Base-by-base conservation (phyloP, 2,888 invertebrate species). In the Parnassius apollo region DNA sequence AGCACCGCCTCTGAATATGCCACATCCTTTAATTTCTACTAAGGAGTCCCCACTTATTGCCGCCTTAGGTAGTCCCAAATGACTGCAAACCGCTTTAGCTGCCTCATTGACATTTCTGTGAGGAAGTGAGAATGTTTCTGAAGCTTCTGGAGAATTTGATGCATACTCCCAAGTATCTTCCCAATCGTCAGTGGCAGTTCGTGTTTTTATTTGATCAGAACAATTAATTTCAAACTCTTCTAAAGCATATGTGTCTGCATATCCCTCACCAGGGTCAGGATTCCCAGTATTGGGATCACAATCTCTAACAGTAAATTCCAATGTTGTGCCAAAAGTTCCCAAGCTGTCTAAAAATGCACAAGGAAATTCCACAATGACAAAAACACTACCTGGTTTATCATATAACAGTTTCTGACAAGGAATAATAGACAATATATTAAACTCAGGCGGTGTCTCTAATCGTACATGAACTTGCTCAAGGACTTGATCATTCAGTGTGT, bases 231-330 rank as follows among this genome's bases (percentile, higher is more conserved):
- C 86, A 18, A 91, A 88, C 70, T 99, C 98, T 88, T 99, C 99
- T 62, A 99, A 82, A 80, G 96, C 96, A 80, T 99, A 99, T 66
- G 98, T 98, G 80, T 99, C 99, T 62, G 96, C 96, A 75, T 99
- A 99, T 8, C 98, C 95, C 73, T 99, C 98, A n/a, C 98, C 98
- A 2, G 97, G 96, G 71, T 98, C 98, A 0, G 99, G 97, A 55
- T 96, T 92, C 0, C 99, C 99, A 0, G 98, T 98, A 22, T 94
- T 94, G 0, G 99, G 99, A 87, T 99, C 99, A 77, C 99, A 99
- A 88, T 99, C 99, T 73, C 97, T 97, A 0, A 99, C 99, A 42
- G 95, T 92, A 83, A 99, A 99, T 80, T 98, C 98, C 70, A 99
- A 86, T 0, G 96, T 96, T 8, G 98, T 97, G 1, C 96, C 96